Conservation (phyloP, 2,888 invertebrate genomes). For the Aphrophora alni region DNA sequence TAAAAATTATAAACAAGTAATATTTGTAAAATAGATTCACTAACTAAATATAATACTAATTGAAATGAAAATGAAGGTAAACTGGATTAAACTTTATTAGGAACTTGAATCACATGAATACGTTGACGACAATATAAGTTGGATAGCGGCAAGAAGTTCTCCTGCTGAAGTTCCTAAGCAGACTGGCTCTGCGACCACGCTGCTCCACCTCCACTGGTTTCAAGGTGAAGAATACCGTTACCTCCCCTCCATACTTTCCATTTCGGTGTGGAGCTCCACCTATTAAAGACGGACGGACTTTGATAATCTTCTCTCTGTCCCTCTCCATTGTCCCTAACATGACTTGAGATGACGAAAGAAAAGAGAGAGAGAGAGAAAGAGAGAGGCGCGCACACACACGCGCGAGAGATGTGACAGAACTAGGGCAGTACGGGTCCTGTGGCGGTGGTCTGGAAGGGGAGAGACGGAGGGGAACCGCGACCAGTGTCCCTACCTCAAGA, state of each 20-base stretch:
- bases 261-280: conserved; percentile 36
- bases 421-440: conserved; percentile 34
- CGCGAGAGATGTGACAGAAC: conserved; percentile 36
- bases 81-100: neutral
- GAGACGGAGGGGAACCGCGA: neutral
- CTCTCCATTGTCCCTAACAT: conserved; percentile 34
- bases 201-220: neutral
- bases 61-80: neutral
- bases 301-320: conserved; percentile 26
- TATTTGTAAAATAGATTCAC: neutral
- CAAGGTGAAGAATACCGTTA: conserved; percentile 25
- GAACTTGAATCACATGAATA: neutral
- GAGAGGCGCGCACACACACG: neutral
- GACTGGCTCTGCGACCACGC: conserved; percentile 13
- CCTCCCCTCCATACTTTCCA: conserved; percentile 38
- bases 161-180: conserved; percentile 10
- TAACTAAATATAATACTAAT: neutral
- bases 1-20: no score
- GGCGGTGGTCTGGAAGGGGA: conserved; percentile 18
- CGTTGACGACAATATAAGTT: neutral
- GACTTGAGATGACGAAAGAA: conserved; percentile 35
- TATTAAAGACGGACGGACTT: conserved; percentile 15
- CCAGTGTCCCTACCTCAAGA: conserved; percentile 38
- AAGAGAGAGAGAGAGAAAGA: conserved; percentile 26
- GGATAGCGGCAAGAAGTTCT: neutral